phyloP scores from a whole-genome alignment of 2,797 vertebrate species.

The Sciaenops ocellatus region DNA sequence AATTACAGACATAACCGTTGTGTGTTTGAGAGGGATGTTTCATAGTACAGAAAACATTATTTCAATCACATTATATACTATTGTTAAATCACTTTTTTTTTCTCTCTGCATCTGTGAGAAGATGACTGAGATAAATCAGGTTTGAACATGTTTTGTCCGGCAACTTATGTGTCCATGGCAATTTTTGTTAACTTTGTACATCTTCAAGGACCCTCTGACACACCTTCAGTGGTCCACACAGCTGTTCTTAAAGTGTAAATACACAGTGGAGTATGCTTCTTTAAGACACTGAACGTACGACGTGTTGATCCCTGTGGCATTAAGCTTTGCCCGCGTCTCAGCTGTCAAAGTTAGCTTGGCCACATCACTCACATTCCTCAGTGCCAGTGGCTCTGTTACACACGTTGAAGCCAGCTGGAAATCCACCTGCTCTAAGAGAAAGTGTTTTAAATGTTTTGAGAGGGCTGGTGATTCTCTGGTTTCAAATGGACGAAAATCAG shows the following conservation, averaged over 20 bases:
- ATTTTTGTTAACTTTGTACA: neutral
- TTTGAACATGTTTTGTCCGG: neutral
- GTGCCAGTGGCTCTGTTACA: slow-evolving; percentile 28
- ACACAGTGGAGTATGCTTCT: slow-evolving; percentile 49
- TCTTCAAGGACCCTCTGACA: neutral
- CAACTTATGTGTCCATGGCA: neutral
- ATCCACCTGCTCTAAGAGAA: neutral
- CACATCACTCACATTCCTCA: slow-evolving; percentile 48
- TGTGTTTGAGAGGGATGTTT: neutral
- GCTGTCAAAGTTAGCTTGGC: slow-evolving; percentile 50
- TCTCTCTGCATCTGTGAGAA: too few species aligned
- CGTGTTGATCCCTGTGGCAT: slow-evolving; percentile 40
- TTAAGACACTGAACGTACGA: slow-evolving; percentile 59
- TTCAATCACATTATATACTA: neutral
- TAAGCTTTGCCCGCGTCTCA: slow-evolving; percentile 40
- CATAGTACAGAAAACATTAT: neutral
- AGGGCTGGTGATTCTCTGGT: slow-evolving; percentile 3
- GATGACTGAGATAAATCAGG: neutral
- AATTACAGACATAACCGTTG: neutral
- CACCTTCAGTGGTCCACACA: neutral
- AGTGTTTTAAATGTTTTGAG: slow-evolving; percentile 8
- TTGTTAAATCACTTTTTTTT: neutral
- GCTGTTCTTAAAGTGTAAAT: neutral
- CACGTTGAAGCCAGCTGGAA: slow-evolving; percentile 32
- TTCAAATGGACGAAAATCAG: slow-evolving; percentile 69